These are phyloP conservation scores for Ligdia adustata DNA, from an alignment of 2,888 invertebrate genomes.

Conservation along the genomic window DNA sequence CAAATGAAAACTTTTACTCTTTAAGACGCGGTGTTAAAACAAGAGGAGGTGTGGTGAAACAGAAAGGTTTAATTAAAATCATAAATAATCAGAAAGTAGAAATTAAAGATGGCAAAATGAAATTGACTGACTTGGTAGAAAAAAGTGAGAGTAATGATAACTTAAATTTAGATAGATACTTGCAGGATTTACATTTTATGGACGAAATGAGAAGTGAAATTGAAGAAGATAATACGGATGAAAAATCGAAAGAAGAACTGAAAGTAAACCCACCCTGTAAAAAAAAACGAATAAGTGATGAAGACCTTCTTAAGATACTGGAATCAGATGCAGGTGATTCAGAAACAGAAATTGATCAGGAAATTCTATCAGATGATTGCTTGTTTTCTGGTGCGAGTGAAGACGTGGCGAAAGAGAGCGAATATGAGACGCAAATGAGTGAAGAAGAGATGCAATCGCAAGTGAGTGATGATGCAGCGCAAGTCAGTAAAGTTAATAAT, in stretches of 20 bases:
- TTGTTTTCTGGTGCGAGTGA: constrained; percentile 8
- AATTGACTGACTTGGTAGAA: constrained; percentile 21
- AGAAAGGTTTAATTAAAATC: constrained; percentile 22
- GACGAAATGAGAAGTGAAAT: constrained; percentile 28
- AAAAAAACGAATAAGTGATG: constrained; percentile 19
- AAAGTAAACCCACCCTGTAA: too few species aligned
- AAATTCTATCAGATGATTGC: constrained; percentile 5
- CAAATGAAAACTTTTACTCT: constrained; percentile 9
- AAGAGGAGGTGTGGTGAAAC: constrained; percentile 11
- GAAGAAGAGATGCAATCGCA: too few species aligned
- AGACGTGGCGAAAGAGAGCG: too few species aligned
- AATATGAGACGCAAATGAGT: too few species aligned
- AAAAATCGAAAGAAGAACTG: constrained; percentile 17
- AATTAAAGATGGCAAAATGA: constrained; percentile 23
- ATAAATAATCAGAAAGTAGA: constrained; percentile 23
- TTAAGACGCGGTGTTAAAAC: constrained; percentile 11
- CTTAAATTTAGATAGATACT: constrained; percentile 5
- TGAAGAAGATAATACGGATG: constrained; percentile 23
- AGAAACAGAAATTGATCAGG: constrained; percentile 13
- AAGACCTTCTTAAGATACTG: constrained; percentile 27
- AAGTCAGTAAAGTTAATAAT: constrained; percentile 1
- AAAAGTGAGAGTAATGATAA: constrained; percentile 15
- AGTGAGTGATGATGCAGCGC: not conserved
- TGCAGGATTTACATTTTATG: constrained; percentile 14
- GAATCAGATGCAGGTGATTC: constrained; percentile 23